Evolutionary conservation across 2,797 vertebrate species (phyloP).

Genomic region (Luscinia luscinia): DNA sequence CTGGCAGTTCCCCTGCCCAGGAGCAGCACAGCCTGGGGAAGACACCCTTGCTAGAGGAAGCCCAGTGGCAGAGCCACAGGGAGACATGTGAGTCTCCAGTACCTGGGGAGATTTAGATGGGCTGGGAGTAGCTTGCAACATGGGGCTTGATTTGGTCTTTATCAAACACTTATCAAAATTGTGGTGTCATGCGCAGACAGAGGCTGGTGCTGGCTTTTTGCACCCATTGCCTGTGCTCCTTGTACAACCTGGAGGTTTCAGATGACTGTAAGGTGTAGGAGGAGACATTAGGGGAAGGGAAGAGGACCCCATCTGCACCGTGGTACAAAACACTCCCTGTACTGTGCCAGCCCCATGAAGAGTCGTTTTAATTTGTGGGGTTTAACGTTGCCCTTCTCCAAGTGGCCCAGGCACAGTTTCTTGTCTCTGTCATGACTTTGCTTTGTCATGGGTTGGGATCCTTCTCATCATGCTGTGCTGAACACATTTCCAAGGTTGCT

Average conservation of each 20-base stretch:
- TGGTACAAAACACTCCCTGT: neutral
- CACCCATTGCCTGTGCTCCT: neutral
- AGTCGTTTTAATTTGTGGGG: neutral
- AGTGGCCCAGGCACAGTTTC: neutral
- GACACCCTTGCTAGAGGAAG: neutral
- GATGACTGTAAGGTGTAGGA: neutral
- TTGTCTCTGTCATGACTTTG: slow-evolving; percentile 31
- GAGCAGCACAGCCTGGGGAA: neutral
- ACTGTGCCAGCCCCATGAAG: neutral
- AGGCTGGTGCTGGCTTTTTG: neutral
- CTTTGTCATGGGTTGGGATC: neutral
- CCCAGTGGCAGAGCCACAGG: neutral
- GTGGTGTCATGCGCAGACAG: neutral
- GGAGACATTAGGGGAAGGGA: slow-evolving; percentile 1
- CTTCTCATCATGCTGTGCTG: slow-evolving; percentile 44
- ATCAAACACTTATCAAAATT: neutral
- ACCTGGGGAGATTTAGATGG: neutral
- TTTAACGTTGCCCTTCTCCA: neutral
- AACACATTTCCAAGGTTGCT: slow-evolving; percentile 36
- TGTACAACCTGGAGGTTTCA: neutral
- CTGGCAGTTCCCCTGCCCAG: neutral
- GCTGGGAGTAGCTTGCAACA: neutral
- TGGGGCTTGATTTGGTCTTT: neutral
- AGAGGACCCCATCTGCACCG: neutral
- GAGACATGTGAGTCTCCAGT: neutral